phyloP scores from a whole-genome alignment of 2,797 vertebrate genomes.

The Phylloscopus collybita region DNA sequence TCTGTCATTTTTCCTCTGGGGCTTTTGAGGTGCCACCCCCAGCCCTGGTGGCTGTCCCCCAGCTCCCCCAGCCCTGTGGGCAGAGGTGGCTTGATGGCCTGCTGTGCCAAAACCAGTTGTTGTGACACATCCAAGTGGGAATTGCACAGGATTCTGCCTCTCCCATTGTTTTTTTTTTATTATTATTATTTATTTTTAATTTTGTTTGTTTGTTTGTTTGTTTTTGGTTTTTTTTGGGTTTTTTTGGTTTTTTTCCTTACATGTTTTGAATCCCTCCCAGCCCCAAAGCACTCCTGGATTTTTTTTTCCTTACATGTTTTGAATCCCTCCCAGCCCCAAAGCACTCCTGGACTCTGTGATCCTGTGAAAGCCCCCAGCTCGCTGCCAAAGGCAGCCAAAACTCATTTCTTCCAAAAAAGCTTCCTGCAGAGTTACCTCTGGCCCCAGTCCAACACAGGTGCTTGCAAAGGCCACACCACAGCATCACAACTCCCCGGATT shows the following conservation, averaged over 20 bases:
- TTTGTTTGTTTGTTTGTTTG: too few species aligned
- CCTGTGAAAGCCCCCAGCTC: not conserved
- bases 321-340: not conserved
- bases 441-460: not conserved
- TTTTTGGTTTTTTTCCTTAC: accelerated
- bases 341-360: not conserved
- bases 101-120: not conserved
- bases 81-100: not conserved
- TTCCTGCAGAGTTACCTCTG: not conserved
- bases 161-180: not conserved
- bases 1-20: not conserved
- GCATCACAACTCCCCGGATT: not conserved
- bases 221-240: too few species aligned
- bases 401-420: not conserved
- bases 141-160: not conserved
- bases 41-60: not conserved
- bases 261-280: not conserved
- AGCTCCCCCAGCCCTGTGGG: not conserved
- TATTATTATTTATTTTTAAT: too few species aligned
- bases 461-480: accelerated
- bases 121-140: not conserved
- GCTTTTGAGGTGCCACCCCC: not conserved
- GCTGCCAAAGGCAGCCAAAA: not conserved
- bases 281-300: not conserved
- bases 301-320: not conserved